phyloP scores from a whole-genome alignment of 2,113 vertebrate genomes.

The Hystrix cristata region DNA sequence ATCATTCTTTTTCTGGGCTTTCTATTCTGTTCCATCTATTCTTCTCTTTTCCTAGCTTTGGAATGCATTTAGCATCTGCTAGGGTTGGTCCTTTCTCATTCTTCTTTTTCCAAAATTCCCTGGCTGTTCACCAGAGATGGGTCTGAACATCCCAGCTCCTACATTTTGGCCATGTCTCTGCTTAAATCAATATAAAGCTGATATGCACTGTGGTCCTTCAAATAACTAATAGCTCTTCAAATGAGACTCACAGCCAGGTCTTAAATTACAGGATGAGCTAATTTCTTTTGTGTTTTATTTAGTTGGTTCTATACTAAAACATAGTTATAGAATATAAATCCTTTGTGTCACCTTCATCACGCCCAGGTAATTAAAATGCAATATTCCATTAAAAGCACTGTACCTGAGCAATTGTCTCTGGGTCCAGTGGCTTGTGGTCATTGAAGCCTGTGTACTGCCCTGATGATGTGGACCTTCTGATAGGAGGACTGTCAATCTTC shows the following conservation, averaged over 20 bases:
- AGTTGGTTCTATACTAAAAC: not conserved
- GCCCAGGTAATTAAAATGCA: not conserved
- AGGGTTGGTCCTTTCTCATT: not conserved
- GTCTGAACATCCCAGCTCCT: not conserved
- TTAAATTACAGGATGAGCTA: not conserved
- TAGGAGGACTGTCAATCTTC: slow-evolving; percentile 97
- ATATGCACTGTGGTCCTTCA: not conserved
- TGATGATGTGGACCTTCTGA: slow-evolving; percentile 97
- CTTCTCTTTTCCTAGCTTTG: not conserved
- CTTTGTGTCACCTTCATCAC: not conserved
- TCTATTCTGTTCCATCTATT: not conserved
- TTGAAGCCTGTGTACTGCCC: slow-evolving; percentile 96
- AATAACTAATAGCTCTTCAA: slow-evolving; percentile 20
- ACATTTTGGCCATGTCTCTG: not conserved
- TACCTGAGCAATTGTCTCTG: slow-evolving; percentile 99
- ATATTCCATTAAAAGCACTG: slow-evolving; percentile 62
- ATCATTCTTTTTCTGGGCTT: not conserved
- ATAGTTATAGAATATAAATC: not conserved
- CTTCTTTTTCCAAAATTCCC: not conserved
- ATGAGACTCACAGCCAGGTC: not conserved
- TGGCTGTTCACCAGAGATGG: not conserved
- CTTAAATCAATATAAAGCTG: slow-evolving; percentile 39
- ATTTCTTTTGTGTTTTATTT: not conserved
- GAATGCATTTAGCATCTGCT: not conserved
- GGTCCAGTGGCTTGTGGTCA: slow-evolving; percentile 96